Conservation (phyloP, 2,797 vertebrate species). For the Acanthopagrus latus region DNA sequence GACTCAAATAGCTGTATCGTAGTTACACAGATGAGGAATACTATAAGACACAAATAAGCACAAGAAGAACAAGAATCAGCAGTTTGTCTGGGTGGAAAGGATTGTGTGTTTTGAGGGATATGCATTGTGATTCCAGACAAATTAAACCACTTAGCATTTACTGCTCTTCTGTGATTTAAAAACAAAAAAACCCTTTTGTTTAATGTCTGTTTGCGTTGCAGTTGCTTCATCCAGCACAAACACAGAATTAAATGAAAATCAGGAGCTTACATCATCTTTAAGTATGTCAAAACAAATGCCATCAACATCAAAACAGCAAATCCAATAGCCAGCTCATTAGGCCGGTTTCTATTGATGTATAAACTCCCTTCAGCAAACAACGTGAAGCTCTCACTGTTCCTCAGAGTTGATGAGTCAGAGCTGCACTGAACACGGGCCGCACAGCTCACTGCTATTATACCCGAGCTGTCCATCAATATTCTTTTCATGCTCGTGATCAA, state of each 20-base stretch:
- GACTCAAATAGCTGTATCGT: background rate
- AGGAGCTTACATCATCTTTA: slow-evolving; percentile 33
- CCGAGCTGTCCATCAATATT: slow-evolving; percentile 64
- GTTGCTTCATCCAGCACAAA: slow-evolving; percentile 9
- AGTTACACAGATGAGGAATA: slow-evolving; percentile 1
- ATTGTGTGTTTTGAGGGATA: slow-evolving; percentile 1
- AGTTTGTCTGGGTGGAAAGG: slow-evolving; percentile 4
- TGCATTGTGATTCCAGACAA: slow-evolving; percentile 16
- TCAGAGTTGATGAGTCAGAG: slow-evolving; percentile 73
- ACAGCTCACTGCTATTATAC: slow-evolving; percentile 38
- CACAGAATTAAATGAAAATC: slow-evolving; percentile 28
- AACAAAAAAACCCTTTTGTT: background rate
- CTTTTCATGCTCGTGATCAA: slow-evolving; percentile 64
- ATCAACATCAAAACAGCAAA: slow-evolving; percentile 55
- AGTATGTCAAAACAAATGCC: slow-evolving; percentile 51
- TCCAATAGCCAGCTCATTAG: slow-evolving; percentile 75
- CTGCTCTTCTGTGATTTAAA: slow-evolving; percentile 16
- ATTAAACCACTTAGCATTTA: slow-evolving; percentile 21
- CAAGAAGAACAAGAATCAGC: background rate
- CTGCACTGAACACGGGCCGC: slow-evolving; percentile 42
- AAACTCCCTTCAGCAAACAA: slow-evolving; percentile 64
- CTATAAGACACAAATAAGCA: slow-evolving; percentile 9
- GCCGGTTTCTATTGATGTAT: slow-evolving; percentile 62
- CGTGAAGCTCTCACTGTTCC: slow-evolving; percentile 52
- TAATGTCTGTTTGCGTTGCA: background rate